Base-by-base conservation (phyloP, 2,113 vertebrate genomes). In the Lota lota region DNA sequence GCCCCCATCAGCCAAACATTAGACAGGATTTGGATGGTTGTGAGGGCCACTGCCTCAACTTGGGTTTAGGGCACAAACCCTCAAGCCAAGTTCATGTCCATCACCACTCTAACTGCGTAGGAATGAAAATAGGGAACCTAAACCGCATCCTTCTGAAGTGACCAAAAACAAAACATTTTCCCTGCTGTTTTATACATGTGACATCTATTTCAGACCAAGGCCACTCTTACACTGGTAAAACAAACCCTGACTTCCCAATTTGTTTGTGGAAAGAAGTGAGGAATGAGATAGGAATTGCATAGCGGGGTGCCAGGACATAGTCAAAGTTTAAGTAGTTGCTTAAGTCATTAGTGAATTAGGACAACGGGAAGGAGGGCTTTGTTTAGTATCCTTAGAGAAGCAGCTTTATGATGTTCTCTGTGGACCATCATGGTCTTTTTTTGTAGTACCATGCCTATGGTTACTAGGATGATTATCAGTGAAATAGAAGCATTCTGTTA, bases 231-330 rank as follows among this genome's bases (percentile, higher is more conserved):
- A 67, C 24, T 78, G 73, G 72, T 64, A 90, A 88, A 84, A 83
- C 72, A 79, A 81, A 80, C 64, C 60, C 22, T 54, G 76, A 73
- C 71, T 59, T 73, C 20, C 57, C 57, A 22, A 76, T 87, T 86
- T 89, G 74, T 88, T 88, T 85, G 73, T 73, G 63, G 72, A 84
- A 63, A 82, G 53, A 80, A 72, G 64, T 78, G 61, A 67, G 68
- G 78, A 83, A 82, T 85, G 78, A 78, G 17, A 76, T 73, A 63
- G 81, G 62, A 84, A 77, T 80, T 73, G 66, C 59, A 8, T 64
- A 70, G 12, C 62, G 67, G 0, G 79, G 80, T 47, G 76, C 81
- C 74, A 79, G 72, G 56, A 65, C 33, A 24, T 85, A 83, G 87
- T 87, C 77, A 73, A 57, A 69, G 54, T 36, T 78, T 73, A 80